phyloP scores from a whole-genome alignment of 1,140 invertebrate species.

The Globodera rostochiensis region DNA sequence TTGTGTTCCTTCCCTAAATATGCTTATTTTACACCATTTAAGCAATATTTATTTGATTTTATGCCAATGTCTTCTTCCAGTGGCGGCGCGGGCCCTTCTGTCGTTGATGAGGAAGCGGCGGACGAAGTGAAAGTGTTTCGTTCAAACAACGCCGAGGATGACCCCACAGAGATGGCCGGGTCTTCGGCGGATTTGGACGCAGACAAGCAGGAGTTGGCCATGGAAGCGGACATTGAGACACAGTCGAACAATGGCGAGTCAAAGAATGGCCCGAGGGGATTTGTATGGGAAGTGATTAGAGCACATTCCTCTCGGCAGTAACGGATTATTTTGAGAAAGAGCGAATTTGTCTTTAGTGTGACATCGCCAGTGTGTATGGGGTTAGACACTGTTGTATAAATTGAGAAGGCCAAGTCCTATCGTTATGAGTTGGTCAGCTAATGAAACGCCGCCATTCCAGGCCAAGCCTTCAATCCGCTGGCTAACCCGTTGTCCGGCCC shows the following conservation, averaged over 20 bases:
- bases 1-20: no score
- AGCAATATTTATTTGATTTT: not conserved
- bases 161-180: conserved; percentile 20
- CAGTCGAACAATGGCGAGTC: conserved; percentile 14
- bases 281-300: not conserved
- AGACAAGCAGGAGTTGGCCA: conserved; percentile 26
- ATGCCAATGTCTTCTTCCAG: conserved; percentile 10
- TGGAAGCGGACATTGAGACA: conserved; percentile 21
- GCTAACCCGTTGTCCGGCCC: conserved; percentile 6
- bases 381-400: not conserved
- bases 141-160: conserved; percentile 15
- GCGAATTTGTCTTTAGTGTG: no score
- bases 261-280: not conserved
- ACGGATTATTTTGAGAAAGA: no score
- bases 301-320: no score
- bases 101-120: conserved; percentile 20
- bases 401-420: not conserved
- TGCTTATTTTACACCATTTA: not conserved
- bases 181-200: conserved; percentile 21
- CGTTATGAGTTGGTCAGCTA: not conserved
- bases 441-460: not conserved
- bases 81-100: not conserved
- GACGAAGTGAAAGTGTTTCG: conserved; percentile 34
- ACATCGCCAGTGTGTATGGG: no score
- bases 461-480: conserved; percentile 12